Evolutionary conservation across 1,140 invertebrate species (phyloP), one percentile per base, ranked within the genome.

Genomic region (Eriocheir sinensis): DNA sequence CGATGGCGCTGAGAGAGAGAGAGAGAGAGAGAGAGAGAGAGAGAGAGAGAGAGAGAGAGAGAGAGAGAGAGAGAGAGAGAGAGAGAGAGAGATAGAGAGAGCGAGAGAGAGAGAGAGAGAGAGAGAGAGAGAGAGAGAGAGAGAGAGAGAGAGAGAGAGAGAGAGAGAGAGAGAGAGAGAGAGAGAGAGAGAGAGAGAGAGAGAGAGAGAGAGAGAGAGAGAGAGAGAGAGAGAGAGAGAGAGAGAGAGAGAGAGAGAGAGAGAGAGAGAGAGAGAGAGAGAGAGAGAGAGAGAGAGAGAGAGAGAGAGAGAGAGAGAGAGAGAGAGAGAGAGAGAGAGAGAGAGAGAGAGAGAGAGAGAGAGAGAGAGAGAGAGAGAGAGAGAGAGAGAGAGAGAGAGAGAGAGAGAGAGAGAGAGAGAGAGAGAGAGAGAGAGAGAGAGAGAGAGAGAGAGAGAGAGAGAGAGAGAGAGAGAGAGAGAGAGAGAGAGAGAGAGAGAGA

Each of bases 251-350:
- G 12, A 12, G 44, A 48, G 44, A 81, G 80, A 81, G 21, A 81
- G 21, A 81, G 4, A 60, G 53, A 60, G 53, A 60, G 53, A 60
- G 53, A 60, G 53, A 60, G 53, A 60, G 53, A 60, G 53, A 53
- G 86, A 44, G 86, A 38, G 36, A 15, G 27, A 40, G 86, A 89
- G 36, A 6, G 40, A 60, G 89, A 32, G 34, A 72, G 36, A 44
- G 0, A n/a, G 79, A 92, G 79, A 92, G 30, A 83, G n/a, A 30
- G 80, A 91, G 53, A 40, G 38, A 36, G 48, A 79, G 60, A 36
- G 38, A 38, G 89, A 91, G 32, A 36, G 15, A 21, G 53, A 91
- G 6, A 36, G 38, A 34, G 53, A 79, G 32, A 36, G 32, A 8
- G 6, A 34, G 2, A 36, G 12, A 21, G 32, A n/a, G 27, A 48